Conservation (phyloP, 1,140 invertebrate species). For the Drosophila kurseongensis region DNA sequence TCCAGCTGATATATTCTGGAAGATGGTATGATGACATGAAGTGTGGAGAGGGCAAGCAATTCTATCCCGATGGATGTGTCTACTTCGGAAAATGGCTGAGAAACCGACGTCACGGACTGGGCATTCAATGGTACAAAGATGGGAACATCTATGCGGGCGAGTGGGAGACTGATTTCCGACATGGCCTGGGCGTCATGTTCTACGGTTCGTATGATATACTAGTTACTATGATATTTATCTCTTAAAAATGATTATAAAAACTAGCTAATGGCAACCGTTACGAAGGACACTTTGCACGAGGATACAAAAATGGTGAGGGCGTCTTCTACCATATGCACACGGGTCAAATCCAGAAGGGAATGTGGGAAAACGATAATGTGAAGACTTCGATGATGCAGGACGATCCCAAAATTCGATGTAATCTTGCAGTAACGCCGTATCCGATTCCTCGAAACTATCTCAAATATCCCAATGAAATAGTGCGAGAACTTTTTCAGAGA, state of each 20-base stretch:
- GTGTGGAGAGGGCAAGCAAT: slow-evolving; percentile 84
- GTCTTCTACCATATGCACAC: slow-evolving; percentile 86
- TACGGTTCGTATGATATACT: slow-evolving; percentile 45
- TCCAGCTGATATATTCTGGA: slow-evolving; percentile 84
- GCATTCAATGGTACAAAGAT: slow-evolving; percentile 86
- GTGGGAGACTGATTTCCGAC: slow-evolving; percentile 81
- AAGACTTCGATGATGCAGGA: slow-evolving; percentile 85
- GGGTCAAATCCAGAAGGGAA: slow-evolving; percentile 87
- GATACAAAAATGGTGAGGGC: slow-evolving; percentile 86
- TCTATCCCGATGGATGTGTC: slow-evolving; percentile 70
- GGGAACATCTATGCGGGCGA: slow-evolving; percentile 86
- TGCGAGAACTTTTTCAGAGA: slow-evolving; percentile 61
- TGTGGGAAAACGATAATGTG: slow-evolving; percentile 85
- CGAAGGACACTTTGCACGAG: slow-evolving; percentile 86
- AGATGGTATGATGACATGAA: slow-evolving; percentile 85
- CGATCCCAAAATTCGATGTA: slow-evolving; percentile 40
- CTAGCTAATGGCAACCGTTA: slow-evolving; percentile 87
- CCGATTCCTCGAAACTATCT: slow-evolving; percentile 61
- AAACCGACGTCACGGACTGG: slow-evolving; percentile 87
- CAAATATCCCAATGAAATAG: slow-evolving; percentile 69
- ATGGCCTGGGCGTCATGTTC: slow-evolving; percentile 85
- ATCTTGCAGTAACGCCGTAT: slow-evolving; percentile 50
- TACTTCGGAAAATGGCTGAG: slow-evolving; percentile 84
- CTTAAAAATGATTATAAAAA: background rate
- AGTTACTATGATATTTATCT: background rate